Conservation (phyloP, 2,113 vertebrate species). For the Cyphomyrus plagiostoma region DNA sequence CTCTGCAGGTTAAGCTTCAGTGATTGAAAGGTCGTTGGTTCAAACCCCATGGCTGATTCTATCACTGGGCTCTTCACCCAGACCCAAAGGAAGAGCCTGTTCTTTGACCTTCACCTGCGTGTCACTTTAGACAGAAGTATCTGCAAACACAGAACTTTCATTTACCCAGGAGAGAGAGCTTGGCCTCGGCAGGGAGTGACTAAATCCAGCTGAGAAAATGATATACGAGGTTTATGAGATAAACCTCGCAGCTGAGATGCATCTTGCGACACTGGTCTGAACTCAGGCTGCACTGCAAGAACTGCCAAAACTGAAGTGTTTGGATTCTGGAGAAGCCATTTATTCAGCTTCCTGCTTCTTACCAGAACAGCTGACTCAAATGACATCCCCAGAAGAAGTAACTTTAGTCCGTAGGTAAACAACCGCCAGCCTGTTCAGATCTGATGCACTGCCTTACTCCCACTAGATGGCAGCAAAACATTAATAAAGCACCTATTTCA, state of each 20-base stretch:
- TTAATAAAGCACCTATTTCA: not conserved
- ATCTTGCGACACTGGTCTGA: not conserved
- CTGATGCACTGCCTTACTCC: not conserved
- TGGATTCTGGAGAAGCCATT: not conserved
- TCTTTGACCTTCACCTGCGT: not conserved
- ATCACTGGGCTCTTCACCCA: not conserved
- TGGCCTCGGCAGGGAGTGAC: not conserved
- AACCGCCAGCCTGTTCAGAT: not conserved
- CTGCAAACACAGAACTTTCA: not conserved
- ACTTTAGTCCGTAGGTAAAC: not conserved
- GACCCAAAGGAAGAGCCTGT: not conserved
- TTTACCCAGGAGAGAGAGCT: not conserved
- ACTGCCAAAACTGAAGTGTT: not conserved
- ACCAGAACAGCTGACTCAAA: not conserved
- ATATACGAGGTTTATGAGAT: too few relatives aligned
- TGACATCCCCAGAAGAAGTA: not conserved
- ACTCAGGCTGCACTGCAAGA: not conserved
- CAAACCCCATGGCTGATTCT: not conserved
- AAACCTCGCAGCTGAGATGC: not conserved
- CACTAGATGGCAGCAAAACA: not conserved
- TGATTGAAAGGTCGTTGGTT: not conserved
- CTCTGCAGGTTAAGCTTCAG: not conserved
- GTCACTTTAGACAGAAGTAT: not conserved
- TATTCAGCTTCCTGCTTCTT: not conserved
- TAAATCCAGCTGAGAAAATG: not conserved